Base-by-base conservation (phyloP, 1,140 invertebrate genomes). In the Hypsibius dujardini region DNA sequence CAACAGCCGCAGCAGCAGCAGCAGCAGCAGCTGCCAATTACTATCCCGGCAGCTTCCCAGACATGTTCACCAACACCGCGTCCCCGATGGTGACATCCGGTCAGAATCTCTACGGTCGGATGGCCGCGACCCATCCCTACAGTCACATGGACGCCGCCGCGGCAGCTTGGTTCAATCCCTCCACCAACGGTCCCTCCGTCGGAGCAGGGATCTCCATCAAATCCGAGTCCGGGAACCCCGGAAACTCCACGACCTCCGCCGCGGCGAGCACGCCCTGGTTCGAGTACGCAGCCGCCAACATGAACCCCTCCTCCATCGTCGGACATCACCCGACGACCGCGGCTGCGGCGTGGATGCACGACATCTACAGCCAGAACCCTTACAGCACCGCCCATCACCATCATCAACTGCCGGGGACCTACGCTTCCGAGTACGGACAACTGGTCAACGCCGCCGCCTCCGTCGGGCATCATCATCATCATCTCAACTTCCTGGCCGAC, bases 331-430 rank as follows among this genome's bases (percentile, higher is more conserved):
- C 50, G n/a, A n/a, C 50, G 50, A n/a, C 50, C 50, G 7, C 7
- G 50, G 7, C 50, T n/a, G 50, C 50, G 7, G 50, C 50, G 7
- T 56, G 50, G 50, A 56, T 56, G 50, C n/a, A 7, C 50, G 50
- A 7, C 50, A 56, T 7, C 50, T 7, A 56, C 7, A 7, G 7
- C 50, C 50, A 56, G 7, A 12, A 7, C 7, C 7, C 50, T 56
- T n/a, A 12, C 50, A 56, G 72, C 59, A 50, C 73, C 60, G 14
- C 72, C 70, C 69, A 70, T 73, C 14, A 74, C 75, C 28, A 70
- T 74, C 46, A 74, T 76, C 46, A 76, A 74, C 47, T 73, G 62
- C 50, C 75, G 75, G 50, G 50, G 7, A 56, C 7, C n/a, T 56
- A 56, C n/a, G 50, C 28, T 28, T 28, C 50, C 50, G 50, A 56